These are phyloP conservation scores for Trididemnum clinides DNA, from an alignment of 23 tunicate species.

Conservation along the genomic window DNA sequence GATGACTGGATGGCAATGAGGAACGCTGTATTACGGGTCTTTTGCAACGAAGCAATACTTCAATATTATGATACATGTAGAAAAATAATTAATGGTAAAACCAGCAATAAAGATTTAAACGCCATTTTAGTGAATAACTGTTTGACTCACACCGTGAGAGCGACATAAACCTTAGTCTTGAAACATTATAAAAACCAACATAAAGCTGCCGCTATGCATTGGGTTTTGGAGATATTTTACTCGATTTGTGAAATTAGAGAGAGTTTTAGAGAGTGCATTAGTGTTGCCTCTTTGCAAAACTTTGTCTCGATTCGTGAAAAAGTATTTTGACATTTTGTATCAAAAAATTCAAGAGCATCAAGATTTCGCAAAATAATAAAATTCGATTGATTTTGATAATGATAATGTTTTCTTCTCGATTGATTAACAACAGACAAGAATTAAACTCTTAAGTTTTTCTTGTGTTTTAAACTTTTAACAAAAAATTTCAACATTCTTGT, in stretches of 20 bases:
- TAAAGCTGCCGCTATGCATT: neutral
- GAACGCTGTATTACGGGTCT: slow-evolving; percentile 25
- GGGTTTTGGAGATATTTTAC: slow-evolving; percentile 6
- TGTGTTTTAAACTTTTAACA: no score
- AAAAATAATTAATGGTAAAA: slow-evolving; percentile 16
- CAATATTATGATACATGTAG: slow-evolving; percentile 31
- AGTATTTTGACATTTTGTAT: neutral
- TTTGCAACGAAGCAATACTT: neutral
- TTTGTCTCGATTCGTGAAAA: neutral
- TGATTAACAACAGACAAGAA: neutral
- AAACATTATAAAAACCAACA: slow-evolving; percentile 13
- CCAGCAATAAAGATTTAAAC: neutral
- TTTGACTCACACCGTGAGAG: slow-evolving; percentile 39
- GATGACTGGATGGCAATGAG: slow-evolving; percentile 59
- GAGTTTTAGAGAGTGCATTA: neutral
- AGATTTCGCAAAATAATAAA: neutral
- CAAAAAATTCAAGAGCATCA: neutral
- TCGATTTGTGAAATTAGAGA: neutral
- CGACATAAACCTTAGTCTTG: neutral
- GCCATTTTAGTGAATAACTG: slow-evolving; percentile 43
- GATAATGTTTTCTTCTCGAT: neutral
- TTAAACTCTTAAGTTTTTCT: neutral
- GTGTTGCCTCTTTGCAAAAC: neutral
- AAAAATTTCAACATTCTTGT: neutral
- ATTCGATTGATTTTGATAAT: neutral